These are phyloP conservation scores for Cosmia pyralina DNA, from an alignment of 2,888 invertebrate species.

Conservation along the genomic window DNA sequence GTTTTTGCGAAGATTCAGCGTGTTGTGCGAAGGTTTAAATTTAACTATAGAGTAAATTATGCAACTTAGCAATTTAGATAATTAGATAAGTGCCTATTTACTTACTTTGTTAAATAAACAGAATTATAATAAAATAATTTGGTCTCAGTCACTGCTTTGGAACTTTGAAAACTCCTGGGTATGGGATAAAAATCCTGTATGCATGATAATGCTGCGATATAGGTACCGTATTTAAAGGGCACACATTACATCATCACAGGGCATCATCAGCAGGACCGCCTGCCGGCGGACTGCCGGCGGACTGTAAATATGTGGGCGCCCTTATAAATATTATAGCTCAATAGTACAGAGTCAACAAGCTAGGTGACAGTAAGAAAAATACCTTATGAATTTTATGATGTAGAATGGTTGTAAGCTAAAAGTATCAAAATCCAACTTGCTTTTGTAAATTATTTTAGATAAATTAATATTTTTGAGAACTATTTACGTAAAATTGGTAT, in stretches of 20 bases:
- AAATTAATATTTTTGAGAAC: too few species aligned
- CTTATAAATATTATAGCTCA: neutral
- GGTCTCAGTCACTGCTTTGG: neutral
- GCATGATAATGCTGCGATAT: neutral
- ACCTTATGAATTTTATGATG: too few species aligned
- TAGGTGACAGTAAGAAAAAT: too few species aligned
- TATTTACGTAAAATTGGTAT: too few species aligned
- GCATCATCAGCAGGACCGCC: too few species aligned
- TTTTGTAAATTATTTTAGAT: too few species aligned
- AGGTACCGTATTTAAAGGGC: neutral
- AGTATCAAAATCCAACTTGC: too few species aligned
- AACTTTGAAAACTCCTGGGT: neutral
- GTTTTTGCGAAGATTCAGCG: neutral
- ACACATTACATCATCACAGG: too few species aligned
- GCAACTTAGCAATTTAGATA: neutral
- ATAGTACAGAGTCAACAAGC: neutral
- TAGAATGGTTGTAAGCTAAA: too few species aligned
- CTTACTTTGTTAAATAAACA: neutral
- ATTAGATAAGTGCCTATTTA: neutral
- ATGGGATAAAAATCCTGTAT: neutral
- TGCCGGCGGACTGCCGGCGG: too few species aligned
- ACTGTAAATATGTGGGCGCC: too few species aligned
- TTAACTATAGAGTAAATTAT: neutral
- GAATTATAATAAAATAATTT: neutral
- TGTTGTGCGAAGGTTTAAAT: neutral